phyloP scores from a whole-genome alignment of 92 coral and sea anemone species.

The Palythoa grandis region DNA sequence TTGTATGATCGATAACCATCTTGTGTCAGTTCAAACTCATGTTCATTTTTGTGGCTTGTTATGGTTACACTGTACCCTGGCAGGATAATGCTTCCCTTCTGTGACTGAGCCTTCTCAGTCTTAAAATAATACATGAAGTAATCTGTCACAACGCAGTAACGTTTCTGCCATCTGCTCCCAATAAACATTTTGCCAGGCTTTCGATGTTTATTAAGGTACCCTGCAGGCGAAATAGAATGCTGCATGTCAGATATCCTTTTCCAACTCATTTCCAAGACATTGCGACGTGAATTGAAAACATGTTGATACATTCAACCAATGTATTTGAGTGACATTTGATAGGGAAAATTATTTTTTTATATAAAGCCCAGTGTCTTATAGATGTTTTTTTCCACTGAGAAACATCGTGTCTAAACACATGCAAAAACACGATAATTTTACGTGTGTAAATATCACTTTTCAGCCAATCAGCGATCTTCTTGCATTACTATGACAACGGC shows the following conservation, averaged over 20 bases:
- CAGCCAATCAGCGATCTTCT: too few species aligned
- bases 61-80: conserved; percentile 65
- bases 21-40: conserved; percentile 58
- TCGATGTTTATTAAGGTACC: conserved; percentile 74
- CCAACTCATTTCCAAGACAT: too few species aligned
- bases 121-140: conserved; percentile 78
- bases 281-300: too few species aligned
- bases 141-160: conserved; percentile 82
- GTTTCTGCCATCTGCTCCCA: conserved; percentile 83
- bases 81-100: conserved; percentile 81
- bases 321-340: too few species aligned
- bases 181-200: conserved; percentile 68
- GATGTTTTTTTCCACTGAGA: too few species aligned
- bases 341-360: too few species aligned
- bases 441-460: too few species aligned
- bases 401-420: too few species aligned
- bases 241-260: background rate
- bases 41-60: conserved; percentile 54
- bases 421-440: too few species aligned
- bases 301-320: too few species aligned
- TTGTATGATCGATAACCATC: conserved; percentile 67
- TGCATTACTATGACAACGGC: too few species aligned
- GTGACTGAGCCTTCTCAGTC: conserved; percentile 61
- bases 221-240: conserved; percentile 34
- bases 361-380: too few species aligned